Base-by-base conservation (phyloP, 2,888 invertebrate genomes). In the Conomelus anceps region DNA sequence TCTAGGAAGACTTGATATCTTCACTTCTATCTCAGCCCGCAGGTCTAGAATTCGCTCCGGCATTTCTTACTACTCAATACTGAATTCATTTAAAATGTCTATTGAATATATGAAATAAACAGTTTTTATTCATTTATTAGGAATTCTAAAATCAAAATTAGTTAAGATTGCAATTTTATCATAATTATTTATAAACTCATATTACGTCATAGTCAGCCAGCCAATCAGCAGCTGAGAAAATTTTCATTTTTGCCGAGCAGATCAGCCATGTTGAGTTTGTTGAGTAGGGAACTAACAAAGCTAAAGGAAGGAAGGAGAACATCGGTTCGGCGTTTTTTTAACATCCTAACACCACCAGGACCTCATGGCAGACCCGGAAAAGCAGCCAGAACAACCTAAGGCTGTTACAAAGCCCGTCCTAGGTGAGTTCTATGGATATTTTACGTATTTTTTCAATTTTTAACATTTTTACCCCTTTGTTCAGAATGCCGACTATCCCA, bases 301-400 rank as follows among this genome's bases (percentile, higher is more conserved):
- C 93, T 93, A 93, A 93, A 93, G 93, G 93, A 92, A 93, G 93
- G 93, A 93, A 93, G 93, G 94, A 91, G 93, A 94, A 94, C 93
- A 94, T 93, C 94, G 94, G 94, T 93, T 93, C 93, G 93, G 93
- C 93, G 93, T 93, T 93, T 89, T n/a, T 63, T 93, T 93, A 93
- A 93, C 93, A 93, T 93, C 93, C 91, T 91, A 91, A 93, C 93
- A 92, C 93, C 93, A 93, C 92, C 96, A 95, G 95, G 95, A 96
- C 96, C 96, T 96, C 96, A 98, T 98, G 98, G 98, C 98, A 97
- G 98, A 98, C 97, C 96, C 98, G 95, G 98, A 97, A 95, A 96
- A 96, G 95, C 96, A 96, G 95, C 95, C 96, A 94, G 95, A 96
- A 94, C 95, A 95, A 94, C 94, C 95, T 94, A 96, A 95, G 95